These are phyloP conservation scores for Nymphalis c-album DNA, from an alignment of 2,888 invertebrate species.

Conservation along the genomic window DNA sequence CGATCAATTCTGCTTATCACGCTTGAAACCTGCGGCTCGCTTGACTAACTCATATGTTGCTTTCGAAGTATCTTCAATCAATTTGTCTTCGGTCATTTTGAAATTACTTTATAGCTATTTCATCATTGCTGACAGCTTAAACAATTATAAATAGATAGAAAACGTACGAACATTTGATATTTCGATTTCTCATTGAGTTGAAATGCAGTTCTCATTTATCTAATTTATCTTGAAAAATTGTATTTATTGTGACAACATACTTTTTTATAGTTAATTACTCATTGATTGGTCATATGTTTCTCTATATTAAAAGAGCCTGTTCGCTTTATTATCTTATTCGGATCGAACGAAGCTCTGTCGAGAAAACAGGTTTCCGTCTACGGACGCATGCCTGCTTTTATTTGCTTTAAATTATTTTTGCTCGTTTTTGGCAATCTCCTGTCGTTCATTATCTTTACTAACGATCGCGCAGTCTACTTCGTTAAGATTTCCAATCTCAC, in stretches of 20 bases:
- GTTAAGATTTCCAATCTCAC: slow-evolving; percentile 71
- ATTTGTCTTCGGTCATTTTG: slow-evolving; percentile 65
- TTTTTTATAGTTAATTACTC: slow-evolving; percentile 5
- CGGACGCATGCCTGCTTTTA: slow-evolving; percentile 71
- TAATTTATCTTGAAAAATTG: slow-evolving; percentile 2
- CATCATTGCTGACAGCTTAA: slow-evolving; percentile 47
- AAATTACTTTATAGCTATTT: slow-evolving; percentile 58
- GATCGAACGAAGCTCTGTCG: slow-evolving; percentile 57
- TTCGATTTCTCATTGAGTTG: slow-evolving; percentile 24
- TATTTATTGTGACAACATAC: neutral
- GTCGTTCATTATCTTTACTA: slow-evolving; percentile 71
- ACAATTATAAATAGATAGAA: slow-evolving; percentile 36
- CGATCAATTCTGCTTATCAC: slow-evolving; percentile 75
- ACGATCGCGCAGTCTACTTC: slow-evolving; percentile 71
- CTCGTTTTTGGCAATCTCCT: slow-evolving; percentile 75
- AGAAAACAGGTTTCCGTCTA: slow-evolving; percentile 63
- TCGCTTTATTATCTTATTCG: slow-evolving; percentile 77
- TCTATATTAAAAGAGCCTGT: slow-evolving; percentile 63
- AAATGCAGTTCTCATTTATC: slow-evolving; percentile 12
- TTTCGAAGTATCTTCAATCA: slow-evolving; percentile 60
- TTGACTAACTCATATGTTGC: slow-evolving; percentile 52
- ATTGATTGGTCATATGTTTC: slow-evolving; percentile 30
- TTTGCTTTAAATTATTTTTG: slow-evolving; percentile 78
- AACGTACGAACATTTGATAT: slow-evolving; percentile 25
- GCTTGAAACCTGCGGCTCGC: slow-evolving; percentile 47